Base-by-base conservation (phyloP, 2,888 invertebrate species). In the Pheosia gnoma region DNA sequence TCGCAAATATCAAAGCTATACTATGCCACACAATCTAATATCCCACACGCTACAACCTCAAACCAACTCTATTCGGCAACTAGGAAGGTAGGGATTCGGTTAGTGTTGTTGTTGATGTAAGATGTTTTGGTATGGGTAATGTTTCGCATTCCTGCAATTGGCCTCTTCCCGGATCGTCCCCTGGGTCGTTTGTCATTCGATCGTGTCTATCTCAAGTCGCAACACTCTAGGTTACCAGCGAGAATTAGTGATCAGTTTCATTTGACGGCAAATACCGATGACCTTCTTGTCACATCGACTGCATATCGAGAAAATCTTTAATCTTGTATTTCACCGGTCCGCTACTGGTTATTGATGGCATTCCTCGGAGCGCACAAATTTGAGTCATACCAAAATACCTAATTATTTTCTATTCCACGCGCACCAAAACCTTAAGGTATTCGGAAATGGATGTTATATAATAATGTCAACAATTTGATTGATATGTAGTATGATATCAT, bases 151-250 rank as follows among this genome's bases (percentile, higher is more conserved):
- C 76, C 72, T 79, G 83, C 84, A 89, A 89, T 87, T 73, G 83
- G 80, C 75, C 72, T 78, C 87, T 87, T 89, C 89, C 89, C 88
- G 85, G 81, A 73, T 76, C 70, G 75, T 73, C 78, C 82, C 82
- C 72, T 25, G 63, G 59, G 61, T 79, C 80, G 78, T 79, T 75
- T 79, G 82, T 84, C 81, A 85, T 81, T 75, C 74, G 80, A 84
- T 83, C 69, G 70, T 59, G 53, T 55, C 39, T 59, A 53, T 67
- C 65, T 66, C 61, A 60, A 71, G 62, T 67, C 59, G 60, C 61
- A 60, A 64, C 64, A 8, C 58, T 59, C 43, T 49, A 71, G 64
- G 67, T 58, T 62, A 66, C 43, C 58, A 59, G 38, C 41, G 25
- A 39, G 59, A 55, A 54, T 38, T 11, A 54, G 37, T 9, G 38